Conservation (phyloP, 2,113 vertebrate genomes). For the Deroptyus accipitrinus region DNA sequence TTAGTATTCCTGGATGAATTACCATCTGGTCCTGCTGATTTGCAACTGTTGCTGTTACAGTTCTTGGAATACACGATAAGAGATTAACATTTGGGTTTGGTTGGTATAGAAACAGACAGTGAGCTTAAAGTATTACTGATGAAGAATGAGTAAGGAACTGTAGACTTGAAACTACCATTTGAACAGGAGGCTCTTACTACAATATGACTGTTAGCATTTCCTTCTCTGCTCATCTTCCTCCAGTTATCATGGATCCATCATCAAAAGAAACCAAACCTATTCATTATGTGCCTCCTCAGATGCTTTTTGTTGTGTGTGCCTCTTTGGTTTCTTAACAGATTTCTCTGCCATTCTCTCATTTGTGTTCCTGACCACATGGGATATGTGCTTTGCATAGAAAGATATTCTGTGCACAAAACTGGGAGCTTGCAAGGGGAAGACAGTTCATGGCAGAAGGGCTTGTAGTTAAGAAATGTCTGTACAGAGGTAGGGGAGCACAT, state of each 20-base stretch:
- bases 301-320: not conserved
- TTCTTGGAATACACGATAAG: not conserved
- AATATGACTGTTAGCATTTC: not conserved
- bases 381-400: not conserved
- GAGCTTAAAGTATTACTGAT: not conserved
- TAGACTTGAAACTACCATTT: not conserved
- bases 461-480: not conserved
- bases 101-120: not conserved
- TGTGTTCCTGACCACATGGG: not conserved
- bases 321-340: not conserved
- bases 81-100: not conserved
- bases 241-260: not conserved
- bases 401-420: not conserved
- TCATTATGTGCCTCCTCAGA: not conserved
- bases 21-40: not conserved
- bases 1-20: conserved; percentile 8
- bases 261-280: not conserved
- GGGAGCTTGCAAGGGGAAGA: not conserved
- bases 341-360: not conserved
- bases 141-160: not conserved
- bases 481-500: not conserved
- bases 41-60: not conserved
- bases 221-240: not conserved
- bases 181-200: not conserved
- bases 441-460: not conserved